phyloP scores from a whole-genome alignment of 2,113 vertebrate genomes.

The Bubo blakistoni region DNA sequence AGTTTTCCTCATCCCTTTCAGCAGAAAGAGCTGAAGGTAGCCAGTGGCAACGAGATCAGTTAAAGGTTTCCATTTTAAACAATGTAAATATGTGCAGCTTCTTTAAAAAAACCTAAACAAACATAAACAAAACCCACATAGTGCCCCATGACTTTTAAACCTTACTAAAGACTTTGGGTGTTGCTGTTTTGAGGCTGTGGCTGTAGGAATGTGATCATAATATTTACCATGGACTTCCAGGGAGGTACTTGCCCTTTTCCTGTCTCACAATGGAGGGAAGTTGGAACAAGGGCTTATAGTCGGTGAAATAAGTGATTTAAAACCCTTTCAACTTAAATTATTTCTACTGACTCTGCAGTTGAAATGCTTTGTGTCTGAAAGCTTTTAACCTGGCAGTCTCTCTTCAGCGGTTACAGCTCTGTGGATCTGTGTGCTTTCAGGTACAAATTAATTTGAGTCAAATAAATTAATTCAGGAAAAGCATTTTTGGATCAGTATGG shows the following conservation, averaged over 20 bases:
- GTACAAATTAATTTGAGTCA: not conserved
- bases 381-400: not conserved
- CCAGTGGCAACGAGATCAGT: not conserved
- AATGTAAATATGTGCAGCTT: not conserved
- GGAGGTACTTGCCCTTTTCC: constrained; percentile 51
- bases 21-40: not conserved
- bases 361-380: not conserved
- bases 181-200: not conserved
- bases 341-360: not conserved
- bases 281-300: not conserved
- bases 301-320: not conserved
- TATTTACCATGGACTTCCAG: constrained; percentile 47
- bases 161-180: not conserved
- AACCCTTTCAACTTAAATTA: not conserved
- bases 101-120: not conserved
- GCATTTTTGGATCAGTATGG: not conserved
- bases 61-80: not conserved
- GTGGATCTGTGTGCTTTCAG: not conserved
- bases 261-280: constrained; percentile 51
- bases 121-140: not conserved
- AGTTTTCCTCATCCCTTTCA: not conserved
- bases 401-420: not conserved
- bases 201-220: not conserved
- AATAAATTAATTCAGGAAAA: not conserved
- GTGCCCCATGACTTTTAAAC: not conserved